A percentile compares a stretch with the other conserved stretches of the same genome.
These are phyloP conservation scores for Lophius piscatorius DNA, from an alignment of 2,113 vertebrate genomes.

Conservation along the genomic window DNA sequence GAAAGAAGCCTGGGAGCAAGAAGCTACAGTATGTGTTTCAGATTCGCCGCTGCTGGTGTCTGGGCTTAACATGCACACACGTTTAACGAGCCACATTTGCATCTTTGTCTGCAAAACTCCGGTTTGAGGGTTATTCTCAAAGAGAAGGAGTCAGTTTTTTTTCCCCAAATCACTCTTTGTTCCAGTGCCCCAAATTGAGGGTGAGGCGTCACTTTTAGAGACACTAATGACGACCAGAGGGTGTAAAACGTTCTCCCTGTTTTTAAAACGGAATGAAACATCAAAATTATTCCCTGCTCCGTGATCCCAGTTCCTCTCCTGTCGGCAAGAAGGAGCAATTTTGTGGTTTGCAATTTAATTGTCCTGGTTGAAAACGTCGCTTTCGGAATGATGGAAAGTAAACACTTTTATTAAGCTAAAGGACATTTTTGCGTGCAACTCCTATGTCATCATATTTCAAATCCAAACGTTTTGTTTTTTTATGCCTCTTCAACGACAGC, in stretches of 20 bases:
- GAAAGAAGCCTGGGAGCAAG: constrained; percentile 38
- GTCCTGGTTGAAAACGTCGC: background rate
- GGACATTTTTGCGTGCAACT: background rate
- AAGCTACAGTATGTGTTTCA: constrained; percentile 29
- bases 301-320: constrained; percentile 11
- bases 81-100: constrained; percentile 32
- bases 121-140: constrained; percentile 9
- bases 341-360: constrained; percentile 10
- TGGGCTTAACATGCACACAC: background rate
- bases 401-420: background rate
- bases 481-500: no score
- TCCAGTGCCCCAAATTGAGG: constrained; percentile 20
- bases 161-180: constrained; percentile 21
- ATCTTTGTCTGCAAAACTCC: constrained; percentile 10
- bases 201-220: constrained; percentile 22
- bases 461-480: background rate
- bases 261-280: constrained; percentile 59
- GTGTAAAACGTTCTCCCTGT: constrained; percentile 26
- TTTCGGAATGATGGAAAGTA: background rate
- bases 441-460: background rate
- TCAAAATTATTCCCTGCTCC: constrained; percentile 19
- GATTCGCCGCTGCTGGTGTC: constrained; percentile 4
- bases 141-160: constrained; percentile 13
- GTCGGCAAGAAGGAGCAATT: constrained; percentile 28
- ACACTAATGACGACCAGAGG: constrained; percentile 50